phyloP scores from a whole-genome alignment of 2,797 vertebrate species.

The Epinephelus malabaricus region DNA sequence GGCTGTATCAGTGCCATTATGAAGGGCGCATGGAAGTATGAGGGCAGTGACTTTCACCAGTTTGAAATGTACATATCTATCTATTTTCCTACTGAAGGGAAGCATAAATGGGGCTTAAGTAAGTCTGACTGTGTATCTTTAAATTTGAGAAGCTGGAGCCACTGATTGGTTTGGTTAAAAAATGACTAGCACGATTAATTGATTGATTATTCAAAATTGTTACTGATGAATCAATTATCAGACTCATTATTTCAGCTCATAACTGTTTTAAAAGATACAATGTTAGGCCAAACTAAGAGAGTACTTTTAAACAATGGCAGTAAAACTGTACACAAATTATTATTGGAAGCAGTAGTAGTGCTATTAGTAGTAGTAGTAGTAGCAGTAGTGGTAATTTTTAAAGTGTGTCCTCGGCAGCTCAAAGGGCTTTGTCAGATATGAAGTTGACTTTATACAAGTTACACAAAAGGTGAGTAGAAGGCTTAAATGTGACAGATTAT shows the following conservation, averaged over 20 bases:
- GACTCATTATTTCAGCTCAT: neutral
- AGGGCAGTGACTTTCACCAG: too few species aligned
- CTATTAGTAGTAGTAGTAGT: too few species aligned
- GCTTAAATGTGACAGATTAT: conserved; percentile 16
- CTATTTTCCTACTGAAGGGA: too few species aligned
- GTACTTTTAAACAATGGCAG: too few species aligned
- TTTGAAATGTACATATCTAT: too few species aligned
- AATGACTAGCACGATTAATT: neutral
- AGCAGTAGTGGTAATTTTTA: neutral
- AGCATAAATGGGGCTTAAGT: neutral
- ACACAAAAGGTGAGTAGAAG: neutral
- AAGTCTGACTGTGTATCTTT: neutral
- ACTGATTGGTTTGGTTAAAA: neutral
- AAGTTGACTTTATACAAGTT: conserved; percentile 5
- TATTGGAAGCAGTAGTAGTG: too few species aligned
- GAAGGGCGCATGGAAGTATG: too few species aligned
- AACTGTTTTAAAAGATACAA: neutral
- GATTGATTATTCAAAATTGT: neutral
- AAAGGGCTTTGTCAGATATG: neutral
- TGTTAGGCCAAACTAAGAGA: neutral
- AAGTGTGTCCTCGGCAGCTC: neutral
- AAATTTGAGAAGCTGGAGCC: neutral
- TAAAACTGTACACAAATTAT: too few species aligned
- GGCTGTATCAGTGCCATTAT: too few species aligned
- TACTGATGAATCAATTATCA: neutral